Evolutionary conservation across 2,888 invertebrate species (phyloP).

Genomic region (Heteropelma amictum): DNA sequence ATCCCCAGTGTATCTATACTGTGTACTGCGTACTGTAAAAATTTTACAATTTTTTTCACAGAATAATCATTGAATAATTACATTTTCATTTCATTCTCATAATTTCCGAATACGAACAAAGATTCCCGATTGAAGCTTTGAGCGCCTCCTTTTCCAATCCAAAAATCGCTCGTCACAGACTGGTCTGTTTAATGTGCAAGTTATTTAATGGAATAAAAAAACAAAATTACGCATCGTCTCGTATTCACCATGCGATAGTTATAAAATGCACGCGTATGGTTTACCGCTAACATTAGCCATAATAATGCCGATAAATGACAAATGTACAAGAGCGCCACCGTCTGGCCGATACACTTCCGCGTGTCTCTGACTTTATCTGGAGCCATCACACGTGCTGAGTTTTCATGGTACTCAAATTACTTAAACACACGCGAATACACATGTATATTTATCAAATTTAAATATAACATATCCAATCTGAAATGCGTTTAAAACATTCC

Average conservation of each 20-base stretch:
- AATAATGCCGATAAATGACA: slow-evolving; percentile 31
- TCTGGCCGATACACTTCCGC: slow-evolving; percentile 22
- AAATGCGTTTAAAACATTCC: slow-evolving; percentile 16
- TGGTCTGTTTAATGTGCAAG: not conserved
- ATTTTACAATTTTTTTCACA: too few relatives aligned
- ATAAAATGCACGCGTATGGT: slow-evolving; percentile 9
- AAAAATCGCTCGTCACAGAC: not conserved
- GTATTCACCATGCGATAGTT: slow-evolving; percentile 9
- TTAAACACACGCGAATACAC: not conserved
- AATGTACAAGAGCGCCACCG: slow-evolving; percentile 38
- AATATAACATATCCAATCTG: not conserved
- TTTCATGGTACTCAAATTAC: slow-evolving; percentile 49
- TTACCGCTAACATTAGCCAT: slow-evolving; percentile 2
- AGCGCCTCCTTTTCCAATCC: not conserved
- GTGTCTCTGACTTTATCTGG: not conserved
- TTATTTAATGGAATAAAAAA: not conserved
- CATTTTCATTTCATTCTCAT: too few relatives aligned
- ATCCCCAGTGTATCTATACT: too few relatives aligned
- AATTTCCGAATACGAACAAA: not conserved
- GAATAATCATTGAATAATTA: too few relatives aligned
- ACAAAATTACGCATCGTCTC: slow-evolving; percentile 15
- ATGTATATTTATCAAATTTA: too few relatives aligned
- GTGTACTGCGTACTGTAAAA: too few relatives aligned
- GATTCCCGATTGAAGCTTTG: not conserved
- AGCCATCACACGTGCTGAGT: slow-evolving; percentile 15